Percentiles rank a stretch among this genome's conserved stretches.
phyloP scores from a whole-genome alignment of 2,888 invertebrate species.

The Ophioninae sp. region DNA sequence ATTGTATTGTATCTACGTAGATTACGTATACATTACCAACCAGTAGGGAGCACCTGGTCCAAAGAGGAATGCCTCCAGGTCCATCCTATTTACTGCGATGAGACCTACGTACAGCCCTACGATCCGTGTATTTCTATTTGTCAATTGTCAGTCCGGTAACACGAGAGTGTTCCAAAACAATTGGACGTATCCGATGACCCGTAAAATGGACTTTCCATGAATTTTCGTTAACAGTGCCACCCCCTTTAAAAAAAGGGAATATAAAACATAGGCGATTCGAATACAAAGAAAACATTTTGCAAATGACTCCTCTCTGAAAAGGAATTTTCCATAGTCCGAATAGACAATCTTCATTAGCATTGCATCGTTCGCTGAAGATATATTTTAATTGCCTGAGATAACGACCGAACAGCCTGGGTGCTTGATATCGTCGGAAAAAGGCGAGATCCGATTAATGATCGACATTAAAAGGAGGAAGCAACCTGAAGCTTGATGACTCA shows the following conservation, averaged over 20 bases:
- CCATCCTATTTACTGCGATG: background rate
- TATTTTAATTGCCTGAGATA: background rate
- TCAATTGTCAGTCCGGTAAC: background rate
- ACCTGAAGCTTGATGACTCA: constrained; percentile 6
- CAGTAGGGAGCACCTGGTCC: constrained; percentile 41
- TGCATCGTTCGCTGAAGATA: background rate
- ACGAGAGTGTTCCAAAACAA: background rate
- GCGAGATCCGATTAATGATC: constrained; percentile 42
- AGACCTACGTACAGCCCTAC: background rate
- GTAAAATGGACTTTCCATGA: background rate
- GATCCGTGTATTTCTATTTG: background rate
- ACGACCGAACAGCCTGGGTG: background rate
- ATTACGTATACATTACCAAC: background rate
- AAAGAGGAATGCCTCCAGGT: constrained; percentile 34
- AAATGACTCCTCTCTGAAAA: background rate
- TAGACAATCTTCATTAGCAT: background rate
- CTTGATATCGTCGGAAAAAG: constrained; percentile 57
- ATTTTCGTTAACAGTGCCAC: background rate
- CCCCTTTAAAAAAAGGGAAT: background rate
- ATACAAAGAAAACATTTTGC: background rate
- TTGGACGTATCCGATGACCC: background rate
- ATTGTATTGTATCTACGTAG: background rate
- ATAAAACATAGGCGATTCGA: background rate
- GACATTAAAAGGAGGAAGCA: constrained; percentile 23
- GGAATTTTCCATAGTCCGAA: background rate